Conservation (phyloP, 2,113 vertebrate genomes). For the Platysteira castanea region DNA sequence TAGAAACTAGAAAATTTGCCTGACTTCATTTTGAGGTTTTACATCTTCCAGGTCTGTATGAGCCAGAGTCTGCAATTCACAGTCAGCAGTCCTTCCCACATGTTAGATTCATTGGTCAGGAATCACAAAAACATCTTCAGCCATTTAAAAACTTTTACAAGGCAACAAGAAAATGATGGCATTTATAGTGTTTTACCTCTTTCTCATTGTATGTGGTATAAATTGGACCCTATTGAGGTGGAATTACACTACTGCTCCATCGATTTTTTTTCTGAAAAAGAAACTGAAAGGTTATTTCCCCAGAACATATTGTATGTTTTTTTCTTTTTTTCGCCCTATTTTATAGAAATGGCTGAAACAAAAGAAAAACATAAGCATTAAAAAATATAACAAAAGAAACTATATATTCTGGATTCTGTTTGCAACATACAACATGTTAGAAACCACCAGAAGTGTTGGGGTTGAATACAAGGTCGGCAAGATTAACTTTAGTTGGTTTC, state of each 20-base stretch:
- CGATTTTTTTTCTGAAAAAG: neutral
- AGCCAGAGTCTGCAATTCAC: neutral
- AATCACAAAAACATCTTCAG: neutral
- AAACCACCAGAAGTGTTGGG: neutral
- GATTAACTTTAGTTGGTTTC: neutral
- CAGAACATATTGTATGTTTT: neutral
- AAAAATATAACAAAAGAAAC: neutral
- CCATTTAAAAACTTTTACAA: neutral
- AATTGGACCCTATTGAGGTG: neutral
- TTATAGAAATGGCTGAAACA: neutral
- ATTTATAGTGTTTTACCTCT: neutral
- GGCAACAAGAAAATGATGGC: rapidly evolving
- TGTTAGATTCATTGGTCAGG: neutral
- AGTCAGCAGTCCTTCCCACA: neutral
- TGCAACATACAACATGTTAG: neutral
- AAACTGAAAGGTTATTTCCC: neutral
- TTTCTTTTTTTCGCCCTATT: rapidly evolving
- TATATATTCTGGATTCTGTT: neutral
- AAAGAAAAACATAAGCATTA: neutral
- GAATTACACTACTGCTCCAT: neutral
- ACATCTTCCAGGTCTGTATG: neutral
- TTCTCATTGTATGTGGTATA: neutral
- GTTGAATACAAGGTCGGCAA: neutral
- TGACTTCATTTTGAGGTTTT: neutral
- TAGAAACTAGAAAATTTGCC: neutral